Percentiles rank a stretch among this genome's conserved stretches.
Evolutionary conservation across 1,140 invertebrate species (phyloP).

Genomic region (Agrilus planipennis): DNA sequence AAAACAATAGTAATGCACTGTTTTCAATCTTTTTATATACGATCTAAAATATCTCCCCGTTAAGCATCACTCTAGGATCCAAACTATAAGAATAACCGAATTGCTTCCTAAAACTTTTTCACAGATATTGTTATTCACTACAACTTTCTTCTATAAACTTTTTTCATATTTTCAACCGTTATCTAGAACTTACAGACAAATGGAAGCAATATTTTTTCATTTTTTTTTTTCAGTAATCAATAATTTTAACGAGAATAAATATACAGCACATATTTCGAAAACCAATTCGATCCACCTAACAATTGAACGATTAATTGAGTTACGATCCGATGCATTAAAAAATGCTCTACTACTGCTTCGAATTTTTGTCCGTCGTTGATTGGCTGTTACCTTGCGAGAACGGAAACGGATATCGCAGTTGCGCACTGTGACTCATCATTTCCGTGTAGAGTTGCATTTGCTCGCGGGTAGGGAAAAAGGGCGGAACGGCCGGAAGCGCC

Average conservation of each 20-base stretch:
- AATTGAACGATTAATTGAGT: constrained; percentile 3
- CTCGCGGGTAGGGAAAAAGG: constrained; percentile 26
- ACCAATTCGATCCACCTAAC: constrained; percentile 4
- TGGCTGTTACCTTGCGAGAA: constrained; percentile 13
- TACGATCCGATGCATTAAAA: constrained; percentile 10
- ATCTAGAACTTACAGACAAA: too few relatives aligned
- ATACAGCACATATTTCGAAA: constrained; percentile 4
- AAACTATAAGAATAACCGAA: too few relatives aligned
- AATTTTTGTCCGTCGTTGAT: constrained; percentile 10
- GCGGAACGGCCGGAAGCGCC: constrained; percentile 13
- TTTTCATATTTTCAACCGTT: too few relatives aligned
- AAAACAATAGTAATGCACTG: too few relatives aligned
- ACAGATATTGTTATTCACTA: too few relatives aligned
- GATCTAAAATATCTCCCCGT: too few relatives aligned
- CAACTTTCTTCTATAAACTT: too few relatives aligned
- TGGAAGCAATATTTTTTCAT: neutral
- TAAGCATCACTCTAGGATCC: too few relatives aligned
- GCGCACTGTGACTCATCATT: constrained; percentile 23
- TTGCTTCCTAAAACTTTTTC: too few relatives aligned
- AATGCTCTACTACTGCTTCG: constrained; percentile 17
- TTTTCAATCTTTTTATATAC: too few relatives aligned
- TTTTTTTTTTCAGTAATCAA: neutral
- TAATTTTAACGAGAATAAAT: neutral
- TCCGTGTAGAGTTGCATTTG: constrained; percentile 37
- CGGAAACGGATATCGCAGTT: constrained; percentile 18